phyloP scores from a whole-genome alignment of 1,140 invertebrate genomes.

The Adelges cooleyi region DNA sequence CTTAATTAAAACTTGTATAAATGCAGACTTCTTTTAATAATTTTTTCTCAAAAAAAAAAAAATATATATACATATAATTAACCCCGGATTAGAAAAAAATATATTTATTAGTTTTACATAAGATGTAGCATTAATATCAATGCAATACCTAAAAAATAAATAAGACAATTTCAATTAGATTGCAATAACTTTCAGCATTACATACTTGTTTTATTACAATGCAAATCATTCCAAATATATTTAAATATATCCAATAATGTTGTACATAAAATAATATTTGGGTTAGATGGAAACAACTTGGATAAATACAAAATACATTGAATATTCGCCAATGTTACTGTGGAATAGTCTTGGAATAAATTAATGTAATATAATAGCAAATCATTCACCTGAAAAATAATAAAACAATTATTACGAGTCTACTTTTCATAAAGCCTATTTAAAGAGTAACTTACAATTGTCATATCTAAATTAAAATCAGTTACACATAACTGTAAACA shows the following conservation, averaged over 20 bases:
- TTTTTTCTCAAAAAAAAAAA: too few species aligned
- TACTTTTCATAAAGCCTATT: not conserved
- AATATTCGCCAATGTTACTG: not conserved
- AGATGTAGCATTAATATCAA: too few species aligned
- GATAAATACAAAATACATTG: not conserved
- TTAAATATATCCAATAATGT: constrained; percentile 5
- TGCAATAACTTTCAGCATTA: too few species aligned
- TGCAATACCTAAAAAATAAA: too few species aligned
- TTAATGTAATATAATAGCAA: not conserved
- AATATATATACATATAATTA: too few species aligned
- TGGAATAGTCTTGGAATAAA: not conserved
- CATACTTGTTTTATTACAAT: not conserved
- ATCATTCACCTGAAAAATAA: constrained; percentile 10
- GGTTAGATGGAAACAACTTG: constrained; percentile 1
- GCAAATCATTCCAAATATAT: not conserved
- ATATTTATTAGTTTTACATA: too few species aligned
- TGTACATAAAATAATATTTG: not conserved
- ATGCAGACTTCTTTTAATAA: too few species aligned
- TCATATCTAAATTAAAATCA: not conserved
- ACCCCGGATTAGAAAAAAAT: too few species aligned
- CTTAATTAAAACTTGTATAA: too few species aligned
- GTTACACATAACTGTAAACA: not conserved
- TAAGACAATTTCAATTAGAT: too few species aligned
- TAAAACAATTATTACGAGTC: not conserved
- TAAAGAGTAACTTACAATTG: not conserved